Evolutionary conservation across 2,113 vertebrate species (phyloP), one percentile per base, ranked within the genome.

Genomic region (Formicarius rufipectus): DNA sequence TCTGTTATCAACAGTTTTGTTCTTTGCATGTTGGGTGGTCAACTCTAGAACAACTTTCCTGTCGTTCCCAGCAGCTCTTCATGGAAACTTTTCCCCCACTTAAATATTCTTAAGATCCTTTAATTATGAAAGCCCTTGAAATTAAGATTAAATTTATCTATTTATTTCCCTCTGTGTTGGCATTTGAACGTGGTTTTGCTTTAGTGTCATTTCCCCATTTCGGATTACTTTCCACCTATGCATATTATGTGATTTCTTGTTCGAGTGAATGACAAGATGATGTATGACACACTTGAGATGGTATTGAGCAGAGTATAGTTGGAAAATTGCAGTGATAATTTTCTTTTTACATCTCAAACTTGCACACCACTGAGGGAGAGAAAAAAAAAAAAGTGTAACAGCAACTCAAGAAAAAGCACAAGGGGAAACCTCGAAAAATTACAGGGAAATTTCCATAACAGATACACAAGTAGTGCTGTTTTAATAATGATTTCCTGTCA

Each of bases 401-500:
- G 50, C 89, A 87, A 71, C 66, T 95, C 53, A 59, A 91, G 80
- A 90, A 92, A 94, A 82, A 86, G 27, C 87, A 97, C 87, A 91
- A 90, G 86, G 96, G 93, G 93, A 95, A 98, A 95, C 66, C 96
- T 94, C 94, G 94, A 97, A 97, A 97, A 98, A 96, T 98, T 97
- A 97, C 81, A 96, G 91, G 73, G 96, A 98, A 98, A 98, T 97
- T 98, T 98, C 97, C 96, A 96, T 97, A 98, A 97, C 96, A 98
- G 96, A 98, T 95, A 97, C 95, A 96, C 96, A 81, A 97, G 91
- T 97, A 97, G 96, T 95, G 90, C 89, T 87, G 91, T 87, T 97
- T 98, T 97, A 98, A 97, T 98, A 98, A 98, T 71, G 93, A 97
- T 97, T 98, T 98, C 97, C 98, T 98, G 97, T 89, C 97, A 90